Evolutionary conservation across 2,888 invertebrate species (phyloP), one percentile per base, ranked within the genome.

Genomic region (Cyclophora punctaria): DNA sequence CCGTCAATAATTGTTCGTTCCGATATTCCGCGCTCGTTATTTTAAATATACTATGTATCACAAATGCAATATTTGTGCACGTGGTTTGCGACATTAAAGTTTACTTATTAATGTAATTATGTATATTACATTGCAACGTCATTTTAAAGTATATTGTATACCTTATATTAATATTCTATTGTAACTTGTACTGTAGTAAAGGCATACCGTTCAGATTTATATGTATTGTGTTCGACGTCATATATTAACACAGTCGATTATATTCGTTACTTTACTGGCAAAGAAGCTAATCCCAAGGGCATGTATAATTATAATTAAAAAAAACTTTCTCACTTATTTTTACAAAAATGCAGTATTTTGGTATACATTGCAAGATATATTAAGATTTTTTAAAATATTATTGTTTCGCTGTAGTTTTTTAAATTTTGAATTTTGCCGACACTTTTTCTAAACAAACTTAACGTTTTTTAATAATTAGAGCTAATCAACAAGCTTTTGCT

Each of bases 291-390:
- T 69, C 68, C 57, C 65, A 69, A 71, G 66, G 62, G 48, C 47
- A 48, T 46, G 43, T 51, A 51, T 40, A 43, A 66, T 64, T 69
- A 44, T 62, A 69, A 69, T 64, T 64, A 68, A 71, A 73, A 71
- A 75, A 72, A 69, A 66, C 37, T 37, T 71, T 85, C 83, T 85
- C 85, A 85, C 85, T 86, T 82, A 75, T 62, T 71, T 83, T 87
- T 88, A 86, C 65, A 86, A 80, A 86, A 87, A 88, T 88, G 87
- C 88, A 86, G 80, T 80, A 84, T 85, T 88, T 88, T 88, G 87
- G 87, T 88, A 85, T 88, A 85, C 77, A 87, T 87, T 87, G 84
- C 84, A 83, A 80, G 79, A 76, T 69, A 76, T 75, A 72, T 66
- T 37, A 37, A 37, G 37, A 63, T 55, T 67, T 63, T 50, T 20